Evolutionary conservation across 2,888 invertebrate species (phyloP).

Genomic region (Caenorhabditis wallacei): DNA sequence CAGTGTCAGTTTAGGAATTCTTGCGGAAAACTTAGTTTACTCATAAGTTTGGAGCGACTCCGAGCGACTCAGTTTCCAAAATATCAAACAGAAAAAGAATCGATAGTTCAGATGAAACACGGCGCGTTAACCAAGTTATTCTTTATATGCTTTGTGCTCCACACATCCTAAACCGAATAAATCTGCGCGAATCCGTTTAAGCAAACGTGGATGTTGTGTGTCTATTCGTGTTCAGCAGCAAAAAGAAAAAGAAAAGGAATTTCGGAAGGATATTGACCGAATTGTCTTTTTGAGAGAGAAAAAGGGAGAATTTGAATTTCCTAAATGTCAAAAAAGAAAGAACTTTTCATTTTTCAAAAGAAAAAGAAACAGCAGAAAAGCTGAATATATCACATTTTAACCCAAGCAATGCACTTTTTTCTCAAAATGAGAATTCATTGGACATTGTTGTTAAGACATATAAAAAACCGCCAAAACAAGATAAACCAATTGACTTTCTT

Average conservation of each 20-base stretch:
- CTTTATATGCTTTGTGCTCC: slow-evolving; percentile 70
- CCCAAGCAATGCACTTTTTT: not conserved
- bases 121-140: slow-evolving; percentile 65
- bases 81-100: slow-evolving; percentile 25
- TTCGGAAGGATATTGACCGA: slow-evolving; percentile 40
- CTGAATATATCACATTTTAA: not conserved
- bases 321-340: slow-evolving; percentile 24
- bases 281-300: slow-evolving; percentile 51
- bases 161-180: slow-evolving; percentile 65
- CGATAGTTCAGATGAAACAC: slow-evolving; percentile 62
- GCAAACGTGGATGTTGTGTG: slow-evolving; percentile 61
- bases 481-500: slow-evolving; percentile 40
- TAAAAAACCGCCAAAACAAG: slow-evolving; percentile 29
- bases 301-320: slow-evolving; percentile 43
- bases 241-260: slow-evolving; percentile 46
- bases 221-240: slow-evolving; percentile 56
- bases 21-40: slow-evolving; percentile 34
- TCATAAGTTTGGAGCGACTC: slow-evolving; percentile 19
- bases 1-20: slow-evolving; percentile 44
- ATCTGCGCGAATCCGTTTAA: slow-evolving; percentile 62
- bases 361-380: not conserved
- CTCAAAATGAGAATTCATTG: not conserved
- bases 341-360: slow-evolving; percentile 36
- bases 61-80: not conserved
- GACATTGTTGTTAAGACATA: not conserved